Percentiles rank a stretch among this genome's conserved stretches.
Conservation (phyloP, 2,888 invertebrate genomes). For the Bellardia pandia region DNA sequence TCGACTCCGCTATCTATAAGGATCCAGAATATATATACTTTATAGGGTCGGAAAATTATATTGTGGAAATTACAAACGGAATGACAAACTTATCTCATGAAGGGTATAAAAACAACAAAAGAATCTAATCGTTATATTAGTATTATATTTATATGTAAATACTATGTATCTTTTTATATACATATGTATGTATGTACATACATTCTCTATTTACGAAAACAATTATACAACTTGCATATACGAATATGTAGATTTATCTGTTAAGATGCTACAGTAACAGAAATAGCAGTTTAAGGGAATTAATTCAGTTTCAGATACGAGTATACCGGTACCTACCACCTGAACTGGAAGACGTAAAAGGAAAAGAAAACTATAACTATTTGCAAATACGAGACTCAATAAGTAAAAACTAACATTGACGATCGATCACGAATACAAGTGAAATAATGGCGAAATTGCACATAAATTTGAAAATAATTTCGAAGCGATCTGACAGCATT, state of each 20-base stretch:
- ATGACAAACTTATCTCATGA: no score
- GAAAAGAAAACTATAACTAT: background rate
- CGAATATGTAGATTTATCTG: conserved; percentile 8
- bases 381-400: background rate
- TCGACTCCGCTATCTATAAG: no score
- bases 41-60: no score
- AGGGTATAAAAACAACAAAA: background rate
- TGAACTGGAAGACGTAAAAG: background rate
- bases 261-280: conserved; percentile 28
- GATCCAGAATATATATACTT: no score
- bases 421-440: no score
- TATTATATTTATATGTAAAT: background rate
- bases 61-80: no score
- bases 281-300: background rate
- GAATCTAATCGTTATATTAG: background rate
- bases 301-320: conserved; percentile 10
- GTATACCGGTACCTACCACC: background rate
- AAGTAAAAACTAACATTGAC: background rate
- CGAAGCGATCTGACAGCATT: conserved; percentile 59
- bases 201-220: background rate
- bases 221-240: conserved; percentile 1
- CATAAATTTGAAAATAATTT: conserved; percentile 11
- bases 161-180: background rate
- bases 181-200: background rate
- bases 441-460: conserved; percentile 20